Percentiles rank a stretch among this genome's conserved stretches.
These are phyloP conservation scores for Dendrolimus pini DNA, from an alignment of 2,888 invertebrate species.

Conservation along the genomic window DNA sequence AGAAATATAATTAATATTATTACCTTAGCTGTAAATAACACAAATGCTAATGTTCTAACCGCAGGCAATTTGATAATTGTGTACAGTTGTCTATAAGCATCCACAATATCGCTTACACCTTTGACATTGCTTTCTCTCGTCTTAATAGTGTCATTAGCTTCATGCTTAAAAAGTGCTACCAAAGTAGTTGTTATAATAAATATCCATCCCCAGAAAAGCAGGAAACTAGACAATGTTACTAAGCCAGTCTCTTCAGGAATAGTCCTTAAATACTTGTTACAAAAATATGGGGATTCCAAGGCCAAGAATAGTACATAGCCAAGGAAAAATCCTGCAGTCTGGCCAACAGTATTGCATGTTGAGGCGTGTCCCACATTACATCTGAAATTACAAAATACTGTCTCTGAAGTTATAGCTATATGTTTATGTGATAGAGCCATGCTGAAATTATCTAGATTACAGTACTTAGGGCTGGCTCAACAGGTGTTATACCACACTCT, in stretches of 20 bases:
- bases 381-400: slow-evolving; percentile 60
- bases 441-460: too few relatives aligned
- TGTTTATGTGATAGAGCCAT: too few relatives aligned
- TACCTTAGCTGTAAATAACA: slow-evolving; percentile 94
- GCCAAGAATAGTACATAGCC: slow-evolving; percentile 98
- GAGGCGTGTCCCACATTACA: slow-evolving; percentile 98
- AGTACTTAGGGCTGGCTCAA: too few relatives aligned
- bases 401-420: too few relatives aligned
- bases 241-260: slow-evolving; percentile 83
- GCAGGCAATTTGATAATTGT: slow-evolving; percentile 90
- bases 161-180: slow-evolving; percentile 92
- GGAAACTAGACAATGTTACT: slow-evolving; percentile 86
- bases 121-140: slow-evolving; percentile 41
- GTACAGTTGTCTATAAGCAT: slow-evolving; percentile 89
- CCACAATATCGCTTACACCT: slow-evolving; percentile 57
- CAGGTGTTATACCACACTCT: too few relatives aligned
- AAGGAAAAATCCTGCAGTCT: slow-evolving; percentile 97
- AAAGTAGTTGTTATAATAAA: slow-evolving; percentile 94
- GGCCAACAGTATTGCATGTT: slow-evolving; percentile 98
- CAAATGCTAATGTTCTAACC: slow-evolving; percentile 85
- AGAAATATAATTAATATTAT: slow-evolving; percentile 3
- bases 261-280: slow-evolving; percentile 92
- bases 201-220: slow-evolving; percentile 96
- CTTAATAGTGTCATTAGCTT: slow-evolving; percentile 70
- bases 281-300: slow-evolving; percentile 96